Base-by-base conservation (phyloP, 2,888 invertebrate species). In the Tenthredo livida region DNA sequence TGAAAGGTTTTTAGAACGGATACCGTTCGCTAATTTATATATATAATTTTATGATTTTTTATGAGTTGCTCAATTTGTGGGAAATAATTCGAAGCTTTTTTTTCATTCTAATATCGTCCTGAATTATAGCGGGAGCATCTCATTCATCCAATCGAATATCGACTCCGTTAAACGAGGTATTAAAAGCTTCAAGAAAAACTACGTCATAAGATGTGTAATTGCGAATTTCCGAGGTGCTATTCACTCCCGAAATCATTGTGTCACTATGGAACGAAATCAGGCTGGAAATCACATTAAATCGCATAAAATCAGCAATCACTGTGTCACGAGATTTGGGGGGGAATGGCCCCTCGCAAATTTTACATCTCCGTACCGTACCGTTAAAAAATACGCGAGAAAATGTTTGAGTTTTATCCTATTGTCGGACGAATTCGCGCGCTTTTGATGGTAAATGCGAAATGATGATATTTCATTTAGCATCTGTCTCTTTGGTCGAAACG, bases 1-100 rank as follows among this genome's bases (percentile, higher is more conserved):
- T 1, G 33, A 37, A 70, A 70, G 33, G 70, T 70, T 70, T 70
- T 37, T 70, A n/a, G 70, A 37, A 70, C 70, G 70, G 37, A 70
- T 10, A 70, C 37, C 17, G 15, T 33, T n/a, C 15, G 37, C 37
- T 70, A 15, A 33, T 29, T 70, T 2, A n/a, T 70, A 70, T 70
- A 70, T 70, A 15, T 70, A n/a, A 70, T 70, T 70, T 37, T 5
- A 37, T 17, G 3, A 70, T 25, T 61, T 12, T 10, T 21, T 12
- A 54, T 50, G 0, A 17, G 50, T 50, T 50, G 50, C 50, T 50
- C 17, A n/a, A 50, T 50, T 50, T 50, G 50, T n/a, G 17, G 17
- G 17, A 50, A 50, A 50, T 50, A 17, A 6, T n/a, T n/a, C 1
- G 17, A n/a, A 50, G 3, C 47, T 12, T 10, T 47, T 47, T 47